Base-by-base conservation (phyloP, 2,888 invertebrate genomes). In the Eupsilia transversa region DNA sequence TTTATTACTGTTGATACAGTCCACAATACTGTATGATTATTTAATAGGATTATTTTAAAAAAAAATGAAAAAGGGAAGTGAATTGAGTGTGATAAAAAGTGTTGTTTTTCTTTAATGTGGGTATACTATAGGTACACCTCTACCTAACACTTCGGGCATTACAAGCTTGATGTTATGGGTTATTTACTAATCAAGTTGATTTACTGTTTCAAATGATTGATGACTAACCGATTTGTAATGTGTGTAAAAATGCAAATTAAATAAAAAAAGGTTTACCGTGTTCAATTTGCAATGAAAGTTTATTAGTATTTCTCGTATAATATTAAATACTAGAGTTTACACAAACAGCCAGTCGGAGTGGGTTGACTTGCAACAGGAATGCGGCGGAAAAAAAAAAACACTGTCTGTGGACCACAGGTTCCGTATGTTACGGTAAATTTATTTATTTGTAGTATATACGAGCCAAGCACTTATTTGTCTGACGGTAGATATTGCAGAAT, bases 261-360 rank as follows among this genome's bases (percentile, higher is more conserved):
- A 27, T 74, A 0, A 61, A 35, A 76, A 60, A 17, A 64, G 59
- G 12, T 61, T 52, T 38, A 59, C 35, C 12, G 52, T 35, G 63
- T 71, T 52, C 14, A 59, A 38, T 59, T 64, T 14, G 27, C 33
- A 57, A 66, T 72, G 20, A 59, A 72, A 82, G 17, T 72, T 78
- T 46, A 30, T 46, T 69, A 61, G 56, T 52, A 61, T 78, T 60
- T 69, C 78, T 30, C 27, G 52, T 61, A 41, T 57, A 63, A 52
- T 52, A 78, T 41, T 69, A 69, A 41, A 78, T 20, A 43, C 35
- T 20, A 9, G n/a, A 52, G 43, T 64, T 82, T 74, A 72, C 67
- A 83, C 75, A 74, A 79, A 80, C 75, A 72, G 72, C 57, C 63
- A 6, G 59, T 14, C 30, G 23, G 35, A 76, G 60, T 67, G 72